These are phyloP conservation scores for Drosophila melanogaster DNA, from an alignment of 1,140 invertebrate genomes.

Conservation along the genomic window DNA sequence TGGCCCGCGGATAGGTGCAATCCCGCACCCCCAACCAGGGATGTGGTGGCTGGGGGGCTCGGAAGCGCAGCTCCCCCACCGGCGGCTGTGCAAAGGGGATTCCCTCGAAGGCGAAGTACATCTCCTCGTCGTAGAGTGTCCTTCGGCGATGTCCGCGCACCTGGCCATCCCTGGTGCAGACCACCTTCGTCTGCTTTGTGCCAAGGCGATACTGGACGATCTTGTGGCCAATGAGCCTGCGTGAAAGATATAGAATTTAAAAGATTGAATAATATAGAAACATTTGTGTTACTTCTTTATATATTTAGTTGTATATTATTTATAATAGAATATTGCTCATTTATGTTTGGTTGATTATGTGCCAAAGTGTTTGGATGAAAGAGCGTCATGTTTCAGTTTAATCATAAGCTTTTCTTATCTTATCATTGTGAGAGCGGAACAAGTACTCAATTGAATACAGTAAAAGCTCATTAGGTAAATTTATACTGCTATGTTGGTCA, in stretches of 20 bases:
- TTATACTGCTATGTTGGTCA: too few species aligned
- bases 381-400: background rate
- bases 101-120: slow-evolving; percentile 85
- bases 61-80: slow-evolving; percentile 87
- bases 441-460: slow-evolving; percentile 6
- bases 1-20: slow-evolving; percentile 51
- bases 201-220: slow-evolving; percentile 60
- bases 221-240: slow-evolving; percentile 62
- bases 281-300: background rate
- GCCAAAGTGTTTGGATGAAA: background rate
- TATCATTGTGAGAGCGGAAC: slow-evolving; percentile 1
- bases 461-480: background rate
- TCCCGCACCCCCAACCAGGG: slow-evolving; percentile 86
- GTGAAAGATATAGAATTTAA: background rate
- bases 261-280: background rate
- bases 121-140: slow-evolving; percentile 62
- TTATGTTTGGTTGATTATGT: background rate
- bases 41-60: slow-evolving; percentile 86
- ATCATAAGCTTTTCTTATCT: slow-evolving; percentile 45
- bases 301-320: too few species aligned
- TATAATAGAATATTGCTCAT: too few species aligned
- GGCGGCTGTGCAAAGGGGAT: slow-evolving; percentile 90
- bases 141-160: slow-evolving; percentile 58
- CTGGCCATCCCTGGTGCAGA: slow-evolving; percentile 54
- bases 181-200: slow-evolving; percentile 52